phyloP scores from a whole-genome alignment of 2,888 invertebrate species.

The Plebejus argus region DNA sequence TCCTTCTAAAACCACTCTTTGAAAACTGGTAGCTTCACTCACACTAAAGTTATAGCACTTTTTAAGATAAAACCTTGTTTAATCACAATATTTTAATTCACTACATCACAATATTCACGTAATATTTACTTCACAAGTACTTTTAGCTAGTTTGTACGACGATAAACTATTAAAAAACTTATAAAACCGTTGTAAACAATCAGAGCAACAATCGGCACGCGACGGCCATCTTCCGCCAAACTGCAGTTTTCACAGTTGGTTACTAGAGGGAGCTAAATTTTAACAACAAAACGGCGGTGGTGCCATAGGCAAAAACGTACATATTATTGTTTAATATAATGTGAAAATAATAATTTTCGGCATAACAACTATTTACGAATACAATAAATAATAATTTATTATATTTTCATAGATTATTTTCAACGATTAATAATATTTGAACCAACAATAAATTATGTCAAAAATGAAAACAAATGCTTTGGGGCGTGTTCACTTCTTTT shows the following conservation, averaged over 20 bases:
- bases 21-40: slow-evolving; percentile 70
- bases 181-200: slow-evolving; percentile 69
- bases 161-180: slow-evolving; percentile 64
- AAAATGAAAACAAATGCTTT: neutral
- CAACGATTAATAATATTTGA: neutral
- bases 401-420: neutral
- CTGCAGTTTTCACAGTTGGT: slow-evolving; percentile 62
- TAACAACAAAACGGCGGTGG: slow-evolving; percentile 27
- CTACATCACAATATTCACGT: slow-evolving; percentile 47
- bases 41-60: slow-evolving; percentile 66
- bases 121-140: slow-evolving; percentile 52
- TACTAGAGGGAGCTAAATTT: slow-evolving; percentile 60
- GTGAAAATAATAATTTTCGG: neutral
- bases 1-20: slow-evolving; percentile 69
- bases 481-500: neutral
- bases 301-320: slow-evolving; percentile 10
- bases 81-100: slow-evolving; percentile 54
- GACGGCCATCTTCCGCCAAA: slow-evolving; percentile 79
- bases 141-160: slow-evolving; percentile 53
- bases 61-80: slow-evolving; percentile 62
- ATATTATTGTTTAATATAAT: no score
- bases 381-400: neutral
- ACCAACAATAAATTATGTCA: neutral
- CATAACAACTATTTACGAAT: neutral
- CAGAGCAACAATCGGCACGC: slow-evolving; percentile 74